phyloP scores from a whole-genome alignment of 2,113 vertebrate species.

The Salvelinus alpinus region DNA sequence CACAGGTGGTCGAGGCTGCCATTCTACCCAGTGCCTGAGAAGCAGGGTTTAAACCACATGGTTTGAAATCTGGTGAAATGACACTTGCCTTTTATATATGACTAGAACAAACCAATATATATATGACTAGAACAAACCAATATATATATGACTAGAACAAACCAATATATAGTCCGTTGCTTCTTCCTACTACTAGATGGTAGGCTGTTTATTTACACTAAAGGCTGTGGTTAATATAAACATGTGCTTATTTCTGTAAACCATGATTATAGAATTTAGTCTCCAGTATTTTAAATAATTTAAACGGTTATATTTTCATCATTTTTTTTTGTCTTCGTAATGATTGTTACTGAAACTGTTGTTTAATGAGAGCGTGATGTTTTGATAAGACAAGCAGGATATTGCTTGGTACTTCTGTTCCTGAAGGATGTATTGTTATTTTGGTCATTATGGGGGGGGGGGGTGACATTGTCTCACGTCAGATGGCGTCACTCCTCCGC shows the following conservation, averaged over 20 bases:
- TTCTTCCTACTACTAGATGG: not conserved
- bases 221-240: no score
- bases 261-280: no score
- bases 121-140: constrained; percentile 2
- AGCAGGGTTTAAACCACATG: constrained; percentile 4
- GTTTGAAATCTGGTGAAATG: not conserved
- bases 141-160: not conserved
- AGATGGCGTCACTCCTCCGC: no score
- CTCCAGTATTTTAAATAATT: no score
- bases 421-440: constrained; percentile 30
- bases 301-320: not conserved
- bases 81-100: constrained; percentile 12
- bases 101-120: constrained; percentile 15
- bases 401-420: constrained; percentile 32
- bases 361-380: constrained; percentile 1
- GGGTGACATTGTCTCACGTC: not conserved
- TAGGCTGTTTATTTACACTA: not conserved
- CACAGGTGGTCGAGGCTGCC: constrained; percentile 16
- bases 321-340: constrained; percentile 31
- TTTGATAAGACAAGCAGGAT: constrained; percentile 31
- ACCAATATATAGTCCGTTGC: not conserved
- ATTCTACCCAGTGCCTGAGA: constrained; percentile 14
- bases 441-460: constrained; percentile 1
- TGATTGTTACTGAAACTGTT: constrained; percentile 31
- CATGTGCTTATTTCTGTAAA: no score